Evolutionary conservation across 1,140 invertebrate species (phyloP).

Genomic region (Ganaspis sp.): DNA sequence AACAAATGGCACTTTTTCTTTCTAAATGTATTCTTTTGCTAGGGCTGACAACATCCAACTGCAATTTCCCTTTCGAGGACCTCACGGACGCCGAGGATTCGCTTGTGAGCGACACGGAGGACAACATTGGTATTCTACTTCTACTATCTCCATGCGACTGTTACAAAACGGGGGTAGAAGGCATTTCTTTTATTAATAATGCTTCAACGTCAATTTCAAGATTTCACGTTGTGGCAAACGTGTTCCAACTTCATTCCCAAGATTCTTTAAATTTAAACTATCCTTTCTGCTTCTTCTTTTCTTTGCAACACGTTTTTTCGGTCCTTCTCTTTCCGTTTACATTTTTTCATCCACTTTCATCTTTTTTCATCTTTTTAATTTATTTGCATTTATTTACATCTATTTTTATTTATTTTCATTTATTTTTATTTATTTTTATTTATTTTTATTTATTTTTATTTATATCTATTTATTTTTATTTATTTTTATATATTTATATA

Average conservation of each 20-base stretch:
- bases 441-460: too few relatives aligned
- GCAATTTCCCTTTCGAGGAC: conserved; percentile 74
- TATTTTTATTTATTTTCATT: too few relatives aligned
- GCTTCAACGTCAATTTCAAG: conserved; percentile 46
- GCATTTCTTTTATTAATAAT: conserved; percentile 42
- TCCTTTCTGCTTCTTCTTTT: conserved; percentile 8
- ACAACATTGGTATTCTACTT: conserved; percentile 69
- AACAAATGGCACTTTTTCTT: conserved; percentile 56
- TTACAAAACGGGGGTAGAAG: conserved; percentile 67
- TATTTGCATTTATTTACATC: too few relatives aligned
- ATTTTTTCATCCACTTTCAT: too few relatives aligned
- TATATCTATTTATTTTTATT: too few relatives aligned
- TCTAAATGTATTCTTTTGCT: conserved; percentile 68
- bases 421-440: too few relatives aligned
- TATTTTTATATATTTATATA: too few relatives aligned
- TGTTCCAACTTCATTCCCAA: conserved; percentile 44
- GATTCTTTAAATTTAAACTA: conserved; percentile 42
- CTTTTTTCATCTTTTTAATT: too few relatives aligned
- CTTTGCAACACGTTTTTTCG: not conserved
- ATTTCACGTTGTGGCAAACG: conserved; percentile 21
- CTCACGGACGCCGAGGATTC: conserved; percentile 73
- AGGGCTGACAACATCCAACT: conserved; percentile 68
- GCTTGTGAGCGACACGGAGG: conserved; percentile 72
- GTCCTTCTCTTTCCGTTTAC: not conserved
- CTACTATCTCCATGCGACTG: conserved; percentile 61